Evolutionary conservation across 2,888 invertebrate species (phyloP).

Genomic region (Erebia ligea): DNA sequence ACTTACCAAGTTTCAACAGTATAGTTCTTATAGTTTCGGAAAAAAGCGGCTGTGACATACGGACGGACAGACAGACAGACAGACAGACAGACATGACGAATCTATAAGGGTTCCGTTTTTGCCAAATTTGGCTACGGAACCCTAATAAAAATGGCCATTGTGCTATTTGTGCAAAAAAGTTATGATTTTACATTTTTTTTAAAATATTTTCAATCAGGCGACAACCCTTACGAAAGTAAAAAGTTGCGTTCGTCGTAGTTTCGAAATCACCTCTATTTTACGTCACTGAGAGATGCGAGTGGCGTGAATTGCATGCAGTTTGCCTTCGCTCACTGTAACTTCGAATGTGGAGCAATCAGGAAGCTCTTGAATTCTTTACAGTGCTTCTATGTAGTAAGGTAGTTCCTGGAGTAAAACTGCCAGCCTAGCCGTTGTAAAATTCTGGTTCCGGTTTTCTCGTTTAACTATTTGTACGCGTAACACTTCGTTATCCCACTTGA

Average conservation of each 20-base stretch:
- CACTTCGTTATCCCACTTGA: no score
- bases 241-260: constrained; percentile 22
- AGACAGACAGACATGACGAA: no score
- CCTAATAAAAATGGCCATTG: no score
- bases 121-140: no score
- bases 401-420: constrained; percentile 20
- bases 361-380: constrained; percentile 44
- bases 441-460: background rate
- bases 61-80: no score
- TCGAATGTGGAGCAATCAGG: constrained; percentile 45
- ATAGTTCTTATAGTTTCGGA: no score
- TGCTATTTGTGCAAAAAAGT: no score
- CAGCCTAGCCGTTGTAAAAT: background rate
- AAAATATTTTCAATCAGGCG: background rate
- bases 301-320: constrained; percentile 14
- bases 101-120: no score
- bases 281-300: constrained; percentile 35
- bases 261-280: constrained; percentile 31
- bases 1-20: no score
- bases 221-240: constrained; percentile 8
- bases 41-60: no score
- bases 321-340: constrained; percentile 31
- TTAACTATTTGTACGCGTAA: background rate
- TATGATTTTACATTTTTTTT: background rate
- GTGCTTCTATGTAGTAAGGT: constrained; percentile 18